A percentile compares a stretch with the other conserved stretches of the same genome.
Evolutionary conservation across 2,113 vertebrate species (phyloP).

Genomic region (Dinomys branickii): DNA sequence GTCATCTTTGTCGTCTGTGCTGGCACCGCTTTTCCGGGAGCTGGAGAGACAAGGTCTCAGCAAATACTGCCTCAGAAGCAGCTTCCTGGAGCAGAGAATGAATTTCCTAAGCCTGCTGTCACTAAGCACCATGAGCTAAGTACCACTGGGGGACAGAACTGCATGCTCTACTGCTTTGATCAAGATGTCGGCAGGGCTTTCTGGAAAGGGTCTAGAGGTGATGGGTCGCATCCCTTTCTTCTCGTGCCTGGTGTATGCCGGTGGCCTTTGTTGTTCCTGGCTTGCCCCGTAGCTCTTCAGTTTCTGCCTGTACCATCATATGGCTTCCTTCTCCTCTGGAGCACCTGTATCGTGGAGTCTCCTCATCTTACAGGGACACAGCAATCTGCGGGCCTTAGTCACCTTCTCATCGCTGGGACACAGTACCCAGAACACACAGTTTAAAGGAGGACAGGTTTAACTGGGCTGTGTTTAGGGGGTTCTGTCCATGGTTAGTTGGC

Average conservation of each 20-base stretch:
- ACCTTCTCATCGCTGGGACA: neutral
- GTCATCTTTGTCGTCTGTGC: conserved; percentile 21
- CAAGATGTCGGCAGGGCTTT: neutral
- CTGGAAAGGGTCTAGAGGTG: neutral
- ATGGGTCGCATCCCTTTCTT: neutral
- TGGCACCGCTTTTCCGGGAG: neutral
- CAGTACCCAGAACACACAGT: neutral
- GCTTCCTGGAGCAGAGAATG: neutral
- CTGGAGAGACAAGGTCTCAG: neutral
- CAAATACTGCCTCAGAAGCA: neutral
- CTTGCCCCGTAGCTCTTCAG: fast-evolving
- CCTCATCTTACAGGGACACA: neutral
- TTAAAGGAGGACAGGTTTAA: neutral
- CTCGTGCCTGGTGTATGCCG: neutral
- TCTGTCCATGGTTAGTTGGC: neutral
- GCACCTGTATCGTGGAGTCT: neutral
- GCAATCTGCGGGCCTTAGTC: neutral
- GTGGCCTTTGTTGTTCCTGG: neutral
- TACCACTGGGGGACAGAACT: neutral
- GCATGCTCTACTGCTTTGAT: neutral
- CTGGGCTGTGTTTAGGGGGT: neutral
- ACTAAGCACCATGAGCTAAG: neutral
- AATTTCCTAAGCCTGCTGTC: neutral
- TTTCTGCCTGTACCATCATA: neutral
- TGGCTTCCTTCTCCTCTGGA: neutral